A percentile compares a stretch with the other conserved stretches of the same genome.
Evolutionary conservation across 2,888 invertebrate genomes (phyloP).

Genomic region (Melieria crassipennis): DNA sequence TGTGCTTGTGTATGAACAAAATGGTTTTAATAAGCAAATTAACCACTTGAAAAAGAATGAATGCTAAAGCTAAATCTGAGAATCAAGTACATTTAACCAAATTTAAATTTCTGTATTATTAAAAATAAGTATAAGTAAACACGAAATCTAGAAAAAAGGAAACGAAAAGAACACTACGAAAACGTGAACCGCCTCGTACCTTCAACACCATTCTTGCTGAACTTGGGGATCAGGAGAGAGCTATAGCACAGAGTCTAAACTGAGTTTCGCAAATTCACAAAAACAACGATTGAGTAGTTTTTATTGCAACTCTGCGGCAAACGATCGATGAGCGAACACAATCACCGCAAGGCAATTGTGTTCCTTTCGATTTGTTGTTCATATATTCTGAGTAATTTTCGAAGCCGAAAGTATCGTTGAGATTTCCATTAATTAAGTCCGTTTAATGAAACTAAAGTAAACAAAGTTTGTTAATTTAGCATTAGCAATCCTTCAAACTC

Average conservation of each 20-base stretch:
- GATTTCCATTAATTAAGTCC: no score
- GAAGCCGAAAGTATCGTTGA: no score
- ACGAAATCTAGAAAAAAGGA: constrained; percentile 35
- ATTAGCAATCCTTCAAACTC: constrained; percentile 10
- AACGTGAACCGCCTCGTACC: constrained; percentile 38
- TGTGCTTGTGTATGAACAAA: no score
- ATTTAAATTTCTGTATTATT: background rate
- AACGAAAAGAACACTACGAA: constrained; percentile 31
- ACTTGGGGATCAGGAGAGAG: constrained; percentile 67
- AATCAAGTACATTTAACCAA: constrained; percentile 7
- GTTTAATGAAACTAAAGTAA: background rate
- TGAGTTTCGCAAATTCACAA: background rate
- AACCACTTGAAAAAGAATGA: constrained; percentile 44
- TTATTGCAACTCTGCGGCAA: constrained; percentile 28
- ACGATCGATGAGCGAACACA: background rate
- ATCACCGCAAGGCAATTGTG: background rate
- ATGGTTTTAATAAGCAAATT: no score
- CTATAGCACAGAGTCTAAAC: constrained; percentile 61
- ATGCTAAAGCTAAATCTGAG: constrained; percentile 53
- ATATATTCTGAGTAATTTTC: background rate
- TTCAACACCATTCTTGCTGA: constrained; percentile 60
- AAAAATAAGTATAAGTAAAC: background rate
- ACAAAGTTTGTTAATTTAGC: constrained; percentile 24
- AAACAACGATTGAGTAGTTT: constrained; percentile 10
- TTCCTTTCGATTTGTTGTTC: background rate